Evolutionary conservation across 2,113 vertebrate species (phyloP).

Genomic region (Poicephalus meyeri): DNA sequence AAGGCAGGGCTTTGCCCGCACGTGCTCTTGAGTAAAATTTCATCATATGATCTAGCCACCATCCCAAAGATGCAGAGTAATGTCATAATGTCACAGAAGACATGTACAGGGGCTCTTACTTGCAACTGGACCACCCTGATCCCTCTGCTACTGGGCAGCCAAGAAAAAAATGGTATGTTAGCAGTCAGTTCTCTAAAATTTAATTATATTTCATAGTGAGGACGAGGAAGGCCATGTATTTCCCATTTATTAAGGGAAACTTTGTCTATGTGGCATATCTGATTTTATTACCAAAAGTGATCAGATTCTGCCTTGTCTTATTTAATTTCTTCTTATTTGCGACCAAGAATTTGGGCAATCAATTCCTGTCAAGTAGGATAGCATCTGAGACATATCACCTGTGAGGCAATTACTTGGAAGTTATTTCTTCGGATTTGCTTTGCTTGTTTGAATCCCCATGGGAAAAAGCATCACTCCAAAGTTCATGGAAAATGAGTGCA

Average conservation of each 20-base stretch:
- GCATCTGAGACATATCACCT: not conserved
- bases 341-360: not conserved
- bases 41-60: fast-evolving
- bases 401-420: not conserved
- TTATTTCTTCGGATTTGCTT: not conserved
- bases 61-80: not conserved
- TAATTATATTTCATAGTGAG: not conserved
- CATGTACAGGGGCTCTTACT: not conserved
- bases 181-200: not conserved
- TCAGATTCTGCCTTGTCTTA: not conserved
- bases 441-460: not conserved
- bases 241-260: not conserved
- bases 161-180: not conserved
- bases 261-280: not conserved
- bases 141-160: not conserved
- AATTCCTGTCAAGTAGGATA: not conserved
- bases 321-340: not conserved
- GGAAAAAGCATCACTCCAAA: not conserved
- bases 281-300: not conserved
- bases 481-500: not conserved
- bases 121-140: not conserved
- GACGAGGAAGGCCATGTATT: not conserved
- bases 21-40: not conserved
- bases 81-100: not conserved
- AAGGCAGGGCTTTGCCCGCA: not conserved